Percentiles rank a stretch among this genome's conserved stretches.
Evolutionary conservation across 2,797 vertebrate species (phyloP).

Genomic region (Odontamblyopus rebecca): DNA sequence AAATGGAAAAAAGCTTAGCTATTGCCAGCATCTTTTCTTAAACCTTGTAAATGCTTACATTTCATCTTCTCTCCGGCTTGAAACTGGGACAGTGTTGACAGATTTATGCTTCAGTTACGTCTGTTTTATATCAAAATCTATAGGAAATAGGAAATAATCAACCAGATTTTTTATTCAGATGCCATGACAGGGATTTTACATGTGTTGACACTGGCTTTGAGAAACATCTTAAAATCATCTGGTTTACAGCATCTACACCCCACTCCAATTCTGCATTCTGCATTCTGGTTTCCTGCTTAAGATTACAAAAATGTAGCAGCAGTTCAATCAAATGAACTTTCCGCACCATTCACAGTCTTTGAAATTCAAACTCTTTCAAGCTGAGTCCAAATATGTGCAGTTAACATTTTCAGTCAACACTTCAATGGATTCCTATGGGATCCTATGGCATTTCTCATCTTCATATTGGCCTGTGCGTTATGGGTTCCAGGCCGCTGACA

Average conservation of each 20-base stretch:
- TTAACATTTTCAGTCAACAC: background rate
- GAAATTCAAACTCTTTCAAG: background rate
- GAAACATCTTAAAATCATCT: background rate
- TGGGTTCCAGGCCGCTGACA: background rate
- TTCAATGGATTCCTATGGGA: background rate
- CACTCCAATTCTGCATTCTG: background rate
- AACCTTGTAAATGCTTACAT: background rate
- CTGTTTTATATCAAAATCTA: background rate
- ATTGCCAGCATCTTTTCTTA: background rate
- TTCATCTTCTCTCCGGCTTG: background rate
- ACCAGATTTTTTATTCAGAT: background rate
- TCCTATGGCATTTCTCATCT: background rate
- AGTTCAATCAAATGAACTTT: background rate
- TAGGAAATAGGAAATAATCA: background rate
- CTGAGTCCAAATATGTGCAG: background rate
- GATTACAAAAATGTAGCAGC: background rate
- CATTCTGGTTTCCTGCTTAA: background rate
- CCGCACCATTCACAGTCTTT: background rate
- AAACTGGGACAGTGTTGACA: constrained; percentile 5
- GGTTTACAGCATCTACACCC: background rate
- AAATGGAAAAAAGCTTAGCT: background rate
- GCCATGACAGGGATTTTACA: background rate
- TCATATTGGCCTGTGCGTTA: background rate
- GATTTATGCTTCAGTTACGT: background rate
- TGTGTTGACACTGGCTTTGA: background rate